phyloP scores from a whole-genome alignment of 2,888 invertebrate genomes.

The Aphodius sticticus region DNA sequence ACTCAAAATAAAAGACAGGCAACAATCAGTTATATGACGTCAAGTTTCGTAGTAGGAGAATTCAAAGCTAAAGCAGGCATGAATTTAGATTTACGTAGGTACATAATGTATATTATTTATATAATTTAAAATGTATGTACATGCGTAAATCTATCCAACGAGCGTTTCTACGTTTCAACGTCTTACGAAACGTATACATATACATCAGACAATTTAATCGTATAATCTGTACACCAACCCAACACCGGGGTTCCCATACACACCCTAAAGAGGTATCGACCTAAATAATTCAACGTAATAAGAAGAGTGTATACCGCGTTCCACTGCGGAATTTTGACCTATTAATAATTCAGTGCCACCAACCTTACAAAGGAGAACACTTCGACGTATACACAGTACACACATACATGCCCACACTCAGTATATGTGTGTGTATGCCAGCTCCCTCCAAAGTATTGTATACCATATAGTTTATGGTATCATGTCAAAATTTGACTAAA shows the following conservation, averaged over 20 bases:
- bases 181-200: neutral
- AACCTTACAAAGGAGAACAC: slow-evolving; percentile 4
- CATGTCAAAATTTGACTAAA: too few species aligned
- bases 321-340: neutral
- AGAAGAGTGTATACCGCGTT: neutral
- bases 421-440: neutral
- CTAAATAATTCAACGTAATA: neutral
- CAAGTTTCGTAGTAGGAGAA: too few species aligned
- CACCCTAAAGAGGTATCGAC: neutral
- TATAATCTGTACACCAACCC: neutral
- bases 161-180: too few species aligned
- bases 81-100: too few species aligned
- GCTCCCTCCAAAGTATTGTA: too few species aligned
- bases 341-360: neutral
- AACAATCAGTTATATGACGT: too few species aligned
- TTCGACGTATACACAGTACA: neutral
- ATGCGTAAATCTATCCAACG: too few species aligned
- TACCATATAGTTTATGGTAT: too few species aligned
- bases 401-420: neutral
- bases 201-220: neutral
- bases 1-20: too few species aligned
- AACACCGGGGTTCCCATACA: neutral
- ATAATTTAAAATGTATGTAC: too few species aligned
- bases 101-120: too few species aligned
- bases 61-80: too few species aligned